Percentiles rank a stretch among this genome's conserved stretches.
These are phyloP conservation scores for Agrochola lota DNA, from an alignment of 2,888 invertebrate genomes.

Conservation along the genomic window DNA sequence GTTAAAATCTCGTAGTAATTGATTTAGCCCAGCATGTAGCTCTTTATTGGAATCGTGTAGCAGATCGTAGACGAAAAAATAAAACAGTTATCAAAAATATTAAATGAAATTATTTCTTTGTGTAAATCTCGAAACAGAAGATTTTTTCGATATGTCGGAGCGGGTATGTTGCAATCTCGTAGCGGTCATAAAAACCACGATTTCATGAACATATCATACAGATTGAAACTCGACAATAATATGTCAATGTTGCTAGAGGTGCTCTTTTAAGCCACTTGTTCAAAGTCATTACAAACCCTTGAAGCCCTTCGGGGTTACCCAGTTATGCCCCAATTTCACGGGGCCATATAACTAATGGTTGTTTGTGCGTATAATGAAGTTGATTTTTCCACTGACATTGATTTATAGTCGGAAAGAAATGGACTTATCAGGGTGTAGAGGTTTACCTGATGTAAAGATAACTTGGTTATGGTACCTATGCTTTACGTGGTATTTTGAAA, in stretches of 20 bases:
- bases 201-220: neutral
- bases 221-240: neutral
- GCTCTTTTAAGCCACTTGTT: neutral
- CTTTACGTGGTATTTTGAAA: neutral
- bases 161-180: neutral
- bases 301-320: slow-evolving; percentile 16
- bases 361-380: slow-evolving; percentile 44
- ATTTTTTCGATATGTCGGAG: neutral
- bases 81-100: neutral
- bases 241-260: neutral
- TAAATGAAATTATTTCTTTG: neutral
- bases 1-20: neutral
- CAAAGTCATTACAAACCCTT: neutral
- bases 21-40: neutral
- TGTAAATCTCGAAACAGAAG: neutral
- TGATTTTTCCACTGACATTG: slow-evolving; percentile 51
- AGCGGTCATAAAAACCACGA: neutral
- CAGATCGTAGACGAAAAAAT: no score
- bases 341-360: slow-evolving; percentile 30
- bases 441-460: slow-evolving; percentile 33
- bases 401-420: slow-evolving; percentile 49
- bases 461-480: neutral
- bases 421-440: slow-evolving; percentile 1
- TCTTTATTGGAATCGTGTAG: neutral
- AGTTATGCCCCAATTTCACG: slow-evolving; percentile 33